These are phyloP conservation scores for Hylyphantes graminicola DNA, from an alignment of 1,140 invertebrate genomes.

Conservation along the genomic window DNA sequence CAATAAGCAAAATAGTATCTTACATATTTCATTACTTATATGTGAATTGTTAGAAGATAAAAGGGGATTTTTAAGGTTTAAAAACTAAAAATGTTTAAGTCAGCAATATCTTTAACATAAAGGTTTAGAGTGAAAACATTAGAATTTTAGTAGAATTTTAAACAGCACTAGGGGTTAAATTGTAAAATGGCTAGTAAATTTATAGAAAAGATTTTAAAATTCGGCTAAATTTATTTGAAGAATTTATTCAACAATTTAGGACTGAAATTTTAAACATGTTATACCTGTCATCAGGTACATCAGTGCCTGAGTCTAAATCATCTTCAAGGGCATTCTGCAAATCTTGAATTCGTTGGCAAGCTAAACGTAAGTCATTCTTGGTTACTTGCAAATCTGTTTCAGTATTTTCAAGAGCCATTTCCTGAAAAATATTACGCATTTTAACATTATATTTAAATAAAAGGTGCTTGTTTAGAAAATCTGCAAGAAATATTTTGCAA, in stretches of 20 bases:
- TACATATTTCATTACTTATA: not conserved
- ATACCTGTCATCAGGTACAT: slow-evolving; percentile 65
- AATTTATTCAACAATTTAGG: not conserved
- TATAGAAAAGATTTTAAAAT: too few species aligned
- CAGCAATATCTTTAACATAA: too few species aligned
- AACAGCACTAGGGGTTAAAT: not conserved
- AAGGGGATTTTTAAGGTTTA: too few species aligned
- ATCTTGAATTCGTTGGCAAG: slow-evolving; percentile 85
- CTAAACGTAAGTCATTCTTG: slow-evolving; percentile 79
- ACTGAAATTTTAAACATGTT: not conserved
- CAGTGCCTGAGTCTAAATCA: slow-evolving; percentile 63
- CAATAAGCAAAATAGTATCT: not conserved
- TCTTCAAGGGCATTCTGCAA: slow-evolving; percentile 85
- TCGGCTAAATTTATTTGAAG: too few species aligned
- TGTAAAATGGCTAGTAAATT: not conserved
- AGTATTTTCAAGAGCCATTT: slow-evolving; percentile 66
- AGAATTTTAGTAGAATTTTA: not conserved
- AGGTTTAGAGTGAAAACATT: not conserved
- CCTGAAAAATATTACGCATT: slow-evolving; percentile 63
- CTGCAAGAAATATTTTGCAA: too few species aligned
- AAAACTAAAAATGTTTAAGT: too few species aligned
- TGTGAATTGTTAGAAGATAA: not conserved
- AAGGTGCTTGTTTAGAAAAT: too few species aligned
- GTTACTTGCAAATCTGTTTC: slow-evolving; percentile 69
- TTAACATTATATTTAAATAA: not conserved